Base-by-base conservation (phyloP, 2,888 invertebrate genomes). In the Cerastis leucographa region DNA sequence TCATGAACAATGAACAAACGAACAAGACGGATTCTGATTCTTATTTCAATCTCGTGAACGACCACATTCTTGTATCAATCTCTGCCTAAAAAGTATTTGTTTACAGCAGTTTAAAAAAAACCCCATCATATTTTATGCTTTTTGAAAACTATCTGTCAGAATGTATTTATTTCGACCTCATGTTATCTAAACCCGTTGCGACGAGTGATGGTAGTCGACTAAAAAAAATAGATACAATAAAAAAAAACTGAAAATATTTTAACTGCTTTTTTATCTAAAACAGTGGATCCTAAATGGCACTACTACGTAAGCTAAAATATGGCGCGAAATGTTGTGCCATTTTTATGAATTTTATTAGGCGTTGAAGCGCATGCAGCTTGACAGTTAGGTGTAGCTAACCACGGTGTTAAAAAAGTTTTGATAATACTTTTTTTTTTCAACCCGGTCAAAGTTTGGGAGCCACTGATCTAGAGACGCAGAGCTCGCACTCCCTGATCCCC, bases 341-440 rank as follows among this genome's bases (percentile, higher is more conserved):
- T 54, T 77, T 62, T 70, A 78, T 77, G n/a, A 9, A 62, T 78
- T 69, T 76, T 69, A 68, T 68, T 76, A 22, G 8, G 17, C 35
- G 35, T 61, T 68, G 59, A 29, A n/a, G 14, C 22, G 49, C 17
- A 49, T 59, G 5, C 49, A 29, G 22, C 22, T 17, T 25, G 5
- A 22, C 5, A 67, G 42, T 25, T 40, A 66, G 5, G 17, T 29
- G 14, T 49, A 17, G 2, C 42, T 14, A 9, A 19, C 19, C 9
- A 22, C 11, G 22, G 19, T 54, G 19, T 35, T 40, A 3, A 65
- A 65, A 54, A 29, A 49, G 35, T 35, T 49, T 70, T 49, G 19
- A 59, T 51, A 17, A 11, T 12, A 71, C 25, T 78, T 71, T 35
- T 35, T 35, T 35, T 35, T 35, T 35, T 35, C 2, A 35, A 35